Percentiles rank a stretch among this genome's conserved stretches.
These are phyloP conservation scores for Chondrilla cf. caribensis DNA, from an alignment of 37 sponge, comb jelly and placozoan genomes.

Conservation along the genomic window DNA sequence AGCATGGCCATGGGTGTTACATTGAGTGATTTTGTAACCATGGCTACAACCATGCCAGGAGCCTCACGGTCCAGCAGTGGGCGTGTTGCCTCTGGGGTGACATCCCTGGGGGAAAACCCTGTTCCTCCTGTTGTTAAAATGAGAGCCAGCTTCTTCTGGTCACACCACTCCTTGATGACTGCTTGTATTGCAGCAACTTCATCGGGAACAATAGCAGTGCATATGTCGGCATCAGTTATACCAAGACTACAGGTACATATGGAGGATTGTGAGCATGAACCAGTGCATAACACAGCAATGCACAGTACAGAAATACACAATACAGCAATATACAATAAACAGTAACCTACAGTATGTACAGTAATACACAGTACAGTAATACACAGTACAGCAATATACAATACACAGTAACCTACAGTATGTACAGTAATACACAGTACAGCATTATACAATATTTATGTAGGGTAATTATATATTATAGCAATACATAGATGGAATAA, in stretches of 20 bases:
- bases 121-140: slow-evolving; percentile 96
- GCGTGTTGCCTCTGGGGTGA: slow-evolving; percentile 95
- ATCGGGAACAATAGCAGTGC: slow-evolving; percentile 56
- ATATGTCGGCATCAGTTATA: slow-evolving; percentile 1
- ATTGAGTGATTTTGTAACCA: slow-evolving; percentile 74
- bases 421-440: too few relatives aligned
- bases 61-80: slow-evolving; percentile 83
- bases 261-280: too few relatives aligned
- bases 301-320: too few relatives aligned
- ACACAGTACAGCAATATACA: too few relatives aligned
- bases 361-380: too few relatives aligned
- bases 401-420: too few relatives aligned
- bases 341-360: too few relatives aligned
- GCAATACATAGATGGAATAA: too few relatives aligned
- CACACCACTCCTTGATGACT: slow-evolving; percentile 60
- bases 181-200: slow-evolving; percentile 52
- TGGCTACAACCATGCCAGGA: slow-evolving; percentile 76
- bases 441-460: too few relatives aligned
- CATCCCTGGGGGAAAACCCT: slow-evolving; percentile 92
- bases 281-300: neutral
- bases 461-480: too few relatives aligned
- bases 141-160: slow-evolving; percentile 51
- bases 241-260: neutral
- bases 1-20: slow-evolving; percentile 95
- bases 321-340: too few relatives aligned